Conservation (phyloP, 2,797 vertebrate species). For the Delichon dasypus region DNA sequence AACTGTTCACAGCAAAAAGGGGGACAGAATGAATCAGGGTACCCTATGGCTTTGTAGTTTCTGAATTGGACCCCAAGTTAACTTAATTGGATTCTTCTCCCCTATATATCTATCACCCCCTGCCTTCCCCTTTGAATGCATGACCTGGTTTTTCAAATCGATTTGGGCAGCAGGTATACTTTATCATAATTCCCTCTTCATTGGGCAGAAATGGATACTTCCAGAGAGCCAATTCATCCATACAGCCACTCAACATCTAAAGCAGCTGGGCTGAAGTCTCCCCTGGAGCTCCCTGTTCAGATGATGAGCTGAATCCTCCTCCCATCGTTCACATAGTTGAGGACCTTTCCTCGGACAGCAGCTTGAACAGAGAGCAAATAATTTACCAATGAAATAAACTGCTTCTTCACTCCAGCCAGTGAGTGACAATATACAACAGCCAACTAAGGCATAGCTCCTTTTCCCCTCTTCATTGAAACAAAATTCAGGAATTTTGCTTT, state of each 20-base stretch:
- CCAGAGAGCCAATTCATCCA: neutral
- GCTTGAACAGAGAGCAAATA: neutral
- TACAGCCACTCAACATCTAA: neutral
- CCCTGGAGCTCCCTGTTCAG: neutral
- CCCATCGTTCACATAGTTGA: neutral
- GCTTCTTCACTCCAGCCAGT: neutral
- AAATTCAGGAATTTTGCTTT: neutral
- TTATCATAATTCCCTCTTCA: neutral
- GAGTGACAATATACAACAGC: neutral
- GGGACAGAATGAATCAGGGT: neutral
- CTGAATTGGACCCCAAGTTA: constrained; percentile 13
- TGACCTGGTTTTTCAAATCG: neutral
- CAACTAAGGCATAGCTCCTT: neutral
- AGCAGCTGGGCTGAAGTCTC: neutral
- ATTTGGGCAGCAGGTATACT: neutral
- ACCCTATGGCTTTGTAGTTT: neutral
- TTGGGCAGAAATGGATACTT: neutral
- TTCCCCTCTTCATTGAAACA: neutral
- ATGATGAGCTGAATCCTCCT: neutral
- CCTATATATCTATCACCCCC: neutral
- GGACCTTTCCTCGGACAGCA: neutral
- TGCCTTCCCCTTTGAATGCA: neutral
- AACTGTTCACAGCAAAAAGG: neutral
- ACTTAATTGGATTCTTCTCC: neutral
- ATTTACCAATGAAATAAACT: neutral